Base-by-base conservation (phyloP, 2,888 invertebrate genomes). In the Microctonus hyperodae region DNA sequence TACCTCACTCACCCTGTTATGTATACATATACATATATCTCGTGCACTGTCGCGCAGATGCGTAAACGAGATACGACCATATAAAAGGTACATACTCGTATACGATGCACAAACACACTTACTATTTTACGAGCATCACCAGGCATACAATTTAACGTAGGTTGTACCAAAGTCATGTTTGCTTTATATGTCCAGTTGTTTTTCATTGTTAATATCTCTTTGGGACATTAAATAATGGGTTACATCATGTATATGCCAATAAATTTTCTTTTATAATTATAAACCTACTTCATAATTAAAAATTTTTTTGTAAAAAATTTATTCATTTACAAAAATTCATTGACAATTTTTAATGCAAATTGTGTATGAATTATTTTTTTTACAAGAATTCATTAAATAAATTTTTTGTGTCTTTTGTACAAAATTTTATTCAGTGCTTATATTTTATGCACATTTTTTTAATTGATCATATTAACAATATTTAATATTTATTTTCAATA, bases 1-100 rank as follows among this genome's bases (percentile, higher is more conserved):
- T 53, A 51, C 51, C 25, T 44, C 60, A 64, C 55, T 53, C 55
- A 62, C 58, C 44, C 16, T 44, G 16, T 65, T 59, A 65, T 55
- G 67, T 68, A 6, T 58, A 25, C 55, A 59, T 53, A 51, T 56
- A 22, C 31, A 61, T 65, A 40, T 51, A 69, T 57, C 56, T 69
- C 63, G 65, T 63, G 68, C 16, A 16, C 44, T 16, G 16, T 44
- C 6, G 68, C 67, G 73, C 74, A 78, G 79, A 81, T 81, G 75
- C 76, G 76, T 77, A 75, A 77, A 77, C 78, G 77, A 76, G 79
- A 79, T 79, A 79, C 73, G 73, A 75, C 74, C 74, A 74, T 69
- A 77, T 77, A 81, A 81, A 81, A 79, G 79, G 44, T 25, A 35
- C 50, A 73, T 75, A 71, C 72, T 73, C 65, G 75, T 69, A 69